phyloP scores from a whole-genome alignment of 2,113 vertebrate genomes.

The Pelecanus crispus region DNA sequence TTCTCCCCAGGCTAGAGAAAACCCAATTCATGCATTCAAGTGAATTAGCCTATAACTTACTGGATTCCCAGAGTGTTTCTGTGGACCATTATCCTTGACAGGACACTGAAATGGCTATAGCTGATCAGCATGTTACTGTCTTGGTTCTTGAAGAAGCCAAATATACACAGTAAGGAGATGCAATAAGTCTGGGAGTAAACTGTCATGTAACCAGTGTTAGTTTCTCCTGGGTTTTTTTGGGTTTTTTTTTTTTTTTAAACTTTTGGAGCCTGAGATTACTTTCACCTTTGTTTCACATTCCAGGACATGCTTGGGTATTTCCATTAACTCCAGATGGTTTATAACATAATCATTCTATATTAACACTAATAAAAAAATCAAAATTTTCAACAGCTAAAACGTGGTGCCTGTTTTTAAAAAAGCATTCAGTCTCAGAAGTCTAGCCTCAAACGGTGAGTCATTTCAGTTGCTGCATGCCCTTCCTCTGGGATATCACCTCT shows the following conservation, averaged over 20 bases:
- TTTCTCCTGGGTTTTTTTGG: background rate
- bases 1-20: background rate
- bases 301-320: background rate
- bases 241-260: background rate
- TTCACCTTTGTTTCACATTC: background rate
- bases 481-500: background rate
- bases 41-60: background rate
- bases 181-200: background rate
- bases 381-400: background rate
- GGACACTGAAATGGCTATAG: background rate
- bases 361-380: background rate
- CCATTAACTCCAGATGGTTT: background rate
- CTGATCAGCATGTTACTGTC: background rate
- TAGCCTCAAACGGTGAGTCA: accelerated
- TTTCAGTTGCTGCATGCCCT: background rate
- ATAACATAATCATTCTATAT: background rate
- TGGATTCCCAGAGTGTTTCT: background rate
- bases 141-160: background rate
- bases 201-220: background rate
- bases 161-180: background rate
- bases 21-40: background rate
- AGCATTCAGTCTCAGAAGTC: background rate
- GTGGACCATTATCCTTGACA: background rate
- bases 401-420: background rate
- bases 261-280: background rate